These are phyloP conservation scores for Hippopotamus amphibius DNA, from an alignment of 2,113 vertebrate species.

Conservation along the genomic window DNA sequence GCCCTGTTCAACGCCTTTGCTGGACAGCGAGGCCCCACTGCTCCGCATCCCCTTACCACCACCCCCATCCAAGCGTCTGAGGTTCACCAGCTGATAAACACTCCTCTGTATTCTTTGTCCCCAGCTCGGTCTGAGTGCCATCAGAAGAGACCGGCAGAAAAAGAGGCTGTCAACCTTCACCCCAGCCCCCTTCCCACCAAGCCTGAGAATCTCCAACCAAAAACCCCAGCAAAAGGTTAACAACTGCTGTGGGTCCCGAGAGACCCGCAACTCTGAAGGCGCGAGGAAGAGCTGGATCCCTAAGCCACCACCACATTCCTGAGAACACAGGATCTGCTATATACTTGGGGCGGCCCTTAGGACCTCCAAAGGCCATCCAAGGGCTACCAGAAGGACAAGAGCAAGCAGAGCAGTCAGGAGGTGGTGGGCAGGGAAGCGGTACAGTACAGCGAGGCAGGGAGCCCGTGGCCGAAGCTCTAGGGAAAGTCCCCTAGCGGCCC, in stretches of 20 bases:
- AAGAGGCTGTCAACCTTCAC: neutral
- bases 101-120: neutral
- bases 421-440: neutral
- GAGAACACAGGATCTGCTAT: fast-evolving
- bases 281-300: fast-evolving
- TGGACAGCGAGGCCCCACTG: neutral
- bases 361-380: neutral
- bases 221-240: neutral
- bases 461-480: neutral
- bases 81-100: too few relatives aligned
- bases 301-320: neutral
- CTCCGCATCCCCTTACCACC: neutral
- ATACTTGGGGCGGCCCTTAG: too few relatives aligned
- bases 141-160: neutral
- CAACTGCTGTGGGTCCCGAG: fast-evolving
- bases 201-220: neutral
- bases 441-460: fast-evolving
- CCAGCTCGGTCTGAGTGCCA: neutral
- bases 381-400: neutral
- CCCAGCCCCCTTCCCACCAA: neutral
- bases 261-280: neutral
- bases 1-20: neutral
- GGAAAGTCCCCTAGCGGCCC: neutral
- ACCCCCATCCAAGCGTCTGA: neutral
- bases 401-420: too few relatives aligned